Percentiles rank a stretch among this genome's conserved stretches.
phyloP scores from a whole-genome alignment of 2,797 vertebrate genomes.

The Allobates femoralis region DNA sequence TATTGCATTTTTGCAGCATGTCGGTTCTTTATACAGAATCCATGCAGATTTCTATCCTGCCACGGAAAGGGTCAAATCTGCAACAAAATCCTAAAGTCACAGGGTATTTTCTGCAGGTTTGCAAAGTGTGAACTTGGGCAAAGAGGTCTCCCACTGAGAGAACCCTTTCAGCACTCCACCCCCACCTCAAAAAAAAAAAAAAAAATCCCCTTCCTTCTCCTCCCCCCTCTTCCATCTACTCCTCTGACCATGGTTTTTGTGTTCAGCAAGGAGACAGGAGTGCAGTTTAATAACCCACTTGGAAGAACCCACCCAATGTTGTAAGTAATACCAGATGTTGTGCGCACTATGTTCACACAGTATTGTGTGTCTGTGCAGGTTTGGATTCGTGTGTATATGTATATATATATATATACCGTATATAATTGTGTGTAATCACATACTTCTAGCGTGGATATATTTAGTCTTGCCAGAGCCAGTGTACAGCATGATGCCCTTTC shows the following conservation, averaged over 20 bases:
- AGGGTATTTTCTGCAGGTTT: no score
- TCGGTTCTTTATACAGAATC: no score
- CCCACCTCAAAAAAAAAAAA: background rate
- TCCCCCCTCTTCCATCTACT: background rate
- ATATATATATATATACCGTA: background rate
- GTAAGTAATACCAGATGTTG: slow-evolving; percentile 75
- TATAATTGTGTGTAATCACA: background rate
- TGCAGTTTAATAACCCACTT: slow-evolving; percentile 43
- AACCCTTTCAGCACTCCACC: background rate
- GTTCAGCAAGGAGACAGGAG: slow-evolving; percentile 1
- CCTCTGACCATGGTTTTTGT: background rate
- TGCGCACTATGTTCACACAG: slow-evolving; percentile 21
- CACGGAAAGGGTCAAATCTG: no score
- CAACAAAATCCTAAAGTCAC: no score
- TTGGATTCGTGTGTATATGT: background rate
- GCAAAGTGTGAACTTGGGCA: background rate
- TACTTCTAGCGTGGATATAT: slow-evolving; percentile 41
- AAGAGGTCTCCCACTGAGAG: background rate
- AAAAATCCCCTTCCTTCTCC: background rate
- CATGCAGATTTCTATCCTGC: no score
- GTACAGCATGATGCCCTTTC: slow-evolving; percentile 81
- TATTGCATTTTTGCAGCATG: no score
- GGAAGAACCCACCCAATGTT: slow-evolving; percentile 62
- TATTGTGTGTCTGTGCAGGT: slow-evolving; percentile 2
- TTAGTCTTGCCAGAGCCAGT: slow-evolving; percentile 71